These are phyloP conservation scores for Umimayanthus kanabou DNA, from an alignment of 92 coral and sea anemone species.

Conservation along the genomic window DNA sequence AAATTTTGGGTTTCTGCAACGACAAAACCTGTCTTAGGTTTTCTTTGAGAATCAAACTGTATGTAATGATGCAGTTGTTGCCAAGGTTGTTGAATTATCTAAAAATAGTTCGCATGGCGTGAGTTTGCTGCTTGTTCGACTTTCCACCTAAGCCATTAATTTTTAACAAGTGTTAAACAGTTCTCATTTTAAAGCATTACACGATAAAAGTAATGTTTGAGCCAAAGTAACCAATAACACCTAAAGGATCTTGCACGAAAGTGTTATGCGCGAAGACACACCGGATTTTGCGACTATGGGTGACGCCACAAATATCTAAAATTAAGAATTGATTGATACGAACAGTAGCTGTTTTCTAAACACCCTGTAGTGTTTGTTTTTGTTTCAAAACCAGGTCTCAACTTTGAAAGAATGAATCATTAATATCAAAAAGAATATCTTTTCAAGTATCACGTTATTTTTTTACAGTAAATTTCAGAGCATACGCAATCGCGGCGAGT, in stretches of 20 bases:
- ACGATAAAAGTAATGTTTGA: no score
- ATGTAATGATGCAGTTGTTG: not conserved
- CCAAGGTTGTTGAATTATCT: not conserved
- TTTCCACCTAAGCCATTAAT: not conserved
- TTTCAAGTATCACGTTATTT: not conserved
- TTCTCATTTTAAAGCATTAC: no score
- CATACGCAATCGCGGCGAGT: not conserved
- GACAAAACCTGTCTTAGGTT: not conserved
- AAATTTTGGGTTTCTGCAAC: not conserved
- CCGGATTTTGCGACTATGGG: not conserved
- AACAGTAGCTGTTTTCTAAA: not conserved
- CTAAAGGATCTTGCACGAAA: not conserved
- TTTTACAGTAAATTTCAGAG: not conserved
- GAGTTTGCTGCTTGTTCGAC: not conserved
- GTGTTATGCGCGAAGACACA: not conserved
- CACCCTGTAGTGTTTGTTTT: slow-evolving; percentile 7
- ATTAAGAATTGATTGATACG: no score
- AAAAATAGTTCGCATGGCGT: not conserved
- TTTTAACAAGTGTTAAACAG: not conserved
- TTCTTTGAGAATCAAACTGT: not conserved
- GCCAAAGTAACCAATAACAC: not conserved
- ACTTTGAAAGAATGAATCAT: not conserved
- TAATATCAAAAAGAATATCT: not conserved
- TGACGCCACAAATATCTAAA: not conserved
- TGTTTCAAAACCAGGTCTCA: not conserved